Evolutionary conservation across 2,888 invertebrate genomes (phyloP), one percentile per base, ranked within the genome.

Genomic region (Strigamia transsilvanica): DNA sequence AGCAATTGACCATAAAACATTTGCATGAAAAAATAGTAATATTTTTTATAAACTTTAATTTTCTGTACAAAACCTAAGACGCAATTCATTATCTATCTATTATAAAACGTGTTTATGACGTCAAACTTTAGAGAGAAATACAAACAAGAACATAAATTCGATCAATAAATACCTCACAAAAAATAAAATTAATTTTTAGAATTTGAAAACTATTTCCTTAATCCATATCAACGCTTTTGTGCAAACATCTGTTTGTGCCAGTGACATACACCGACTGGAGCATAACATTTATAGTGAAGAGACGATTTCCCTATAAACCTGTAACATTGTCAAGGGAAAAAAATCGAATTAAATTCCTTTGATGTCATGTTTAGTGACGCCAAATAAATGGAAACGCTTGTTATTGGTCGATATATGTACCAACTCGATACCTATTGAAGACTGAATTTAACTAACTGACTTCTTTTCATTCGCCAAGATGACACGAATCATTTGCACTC

Each of bases 311-410:
- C n/a, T 23, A 73, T 73, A 73, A 27, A 27, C 18, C 1, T 56
- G 56, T 1, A 73, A n/a, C 27, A 1, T 73, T 73, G 56, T n/a
- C 10, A 7, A 32, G 13, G 73, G 10, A 32, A 32, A 32, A 73
- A 51, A 51, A 18, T 51, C 51, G 51, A 51, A 51, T 51, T 15
- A 51, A 51, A 73, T 73, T 27, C 73, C 73, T 32, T 32, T 32
- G 73, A 73, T 73, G 73, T 73, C 73, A 27, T 73, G 9, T 32
- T 12, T 32, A 27, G 32, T 73, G 73, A 73, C 73, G 73, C 73
- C 73, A 32, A 73, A 73, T 27, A 73, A 73, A 23, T 32, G 73
- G 18, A 18, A 73, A 27, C 73, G 32, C 15, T 10, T 12, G 73
- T n/a, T 27, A 73, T 73, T 73, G 73, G 73, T 27, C 10, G 73